Evolutionary conservation across 35 echinoderm and acorn worm genomes (phyloP).

Genomic region (Diadema setosum): DNA sequence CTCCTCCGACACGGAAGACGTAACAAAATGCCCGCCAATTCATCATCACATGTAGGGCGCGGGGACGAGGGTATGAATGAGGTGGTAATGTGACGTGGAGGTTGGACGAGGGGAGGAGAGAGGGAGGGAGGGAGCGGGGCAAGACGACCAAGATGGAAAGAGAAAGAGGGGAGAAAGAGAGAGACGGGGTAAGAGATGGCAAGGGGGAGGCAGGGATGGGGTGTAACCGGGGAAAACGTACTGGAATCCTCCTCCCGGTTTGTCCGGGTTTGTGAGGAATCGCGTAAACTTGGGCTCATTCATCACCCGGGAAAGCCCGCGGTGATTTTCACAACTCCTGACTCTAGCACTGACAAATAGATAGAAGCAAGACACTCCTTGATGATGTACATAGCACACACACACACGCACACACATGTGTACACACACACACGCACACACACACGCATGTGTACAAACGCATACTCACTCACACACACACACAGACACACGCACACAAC

Average conservation of each 20-base stretch:
- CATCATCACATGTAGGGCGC: background rate
- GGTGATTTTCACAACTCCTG: constrained; percentile 9
- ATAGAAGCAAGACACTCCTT: background rate
- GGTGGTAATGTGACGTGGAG: background rate
- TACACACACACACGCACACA: background rate
- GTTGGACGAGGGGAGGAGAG: background rate
- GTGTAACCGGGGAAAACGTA: background rate
- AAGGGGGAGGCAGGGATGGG: background rate
- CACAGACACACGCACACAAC: background rate
- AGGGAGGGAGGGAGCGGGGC: background rate
- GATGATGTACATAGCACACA: no score
- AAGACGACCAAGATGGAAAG: background rate
- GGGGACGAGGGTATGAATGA: constrained; percentile 10
- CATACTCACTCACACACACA: background rate
- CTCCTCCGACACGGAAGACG: constrained; percentile 22
- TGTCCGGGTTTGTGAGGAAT: background rate
- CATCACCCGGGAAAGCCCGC: constrained; percentile 8
- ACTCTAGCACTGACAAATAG: background rate
- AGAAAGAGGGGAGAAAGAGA: background rate
- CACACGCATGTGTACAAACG: background rate
- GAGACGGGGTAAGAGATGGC: background rate
- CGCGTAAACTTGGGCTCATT: constrained; percentile 9
- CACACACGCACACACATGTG: background rate
- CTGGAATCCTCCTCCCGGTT: background rate
- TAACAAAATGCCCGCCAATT: constrained; percentile 13